Conservation (phyloP, 1,140 invertebrate species). For the Drosophila jambulina region DNA sequence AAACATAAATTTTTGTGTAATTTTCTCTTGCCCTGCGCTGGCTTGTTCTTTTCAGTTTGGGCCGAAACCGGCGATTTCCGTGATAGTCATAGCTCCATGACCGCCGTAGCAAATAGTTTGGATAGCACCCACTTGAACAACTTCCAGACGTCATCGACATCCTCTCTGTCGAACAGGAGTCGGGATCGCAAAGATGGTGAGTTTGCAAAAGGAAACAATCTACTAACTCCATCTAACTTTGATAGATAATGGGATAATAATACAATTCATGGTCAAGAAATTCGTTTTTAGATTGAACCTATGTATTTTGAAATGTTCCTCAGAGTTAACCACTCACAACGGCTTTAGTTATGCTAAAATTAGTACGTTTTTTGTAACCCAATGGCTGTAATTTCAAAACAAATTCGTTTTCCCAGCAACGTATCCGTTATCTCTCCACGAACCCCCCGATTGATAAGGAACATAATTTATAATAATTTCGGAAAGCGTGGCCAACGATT, state of each 20-base stretch:
- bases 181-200: slow-evolving; percentile 89
- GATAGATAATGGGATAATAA: not conserved
- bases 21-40: slow-evolving; percentile 81
- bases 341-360: not conserved
- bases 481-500: slow-evolving; percentile 70
- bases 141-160: slow-evolving; percentile 86
- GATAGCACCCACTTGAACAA: slow-evolving; percentile 88
- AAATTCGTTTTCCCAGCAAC: slow-evolving; percentile 4
- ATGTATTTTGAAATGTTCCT: not conserved
- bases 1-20: slow-evolving; percentile 84
- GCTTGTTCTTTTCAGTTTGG: slow-evolving; percentile 91
- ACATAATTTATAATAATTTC: slow-evolving; percentile 84
- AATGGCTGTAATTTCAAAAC: not conserved
- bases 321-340: not conserved
- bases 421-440: slow-evolving; percentile 46
- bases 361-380: not conserved
- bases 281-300: too few species aligned
- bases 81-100: slow-evolving; percentile 90
- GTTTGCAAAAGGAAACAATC: slow-evolving; percentile 1
- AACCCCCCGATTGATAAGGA: slow-evolving; percentile 56
- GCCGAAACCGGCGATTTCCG: slow-evolving; percentile 93
- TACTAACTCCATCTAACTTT: too few species aligned
- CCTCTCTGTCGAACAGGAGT: slow-evolving; percentile 86
- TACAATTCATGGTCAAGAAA: not conserved
- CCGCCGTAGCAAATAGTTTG: slow-evolving; percentile 88